Percentiles rank a stretch among this genome's conserved stretches.
Conservation (phyloP, 2,113 vertebrate species). For the Azemiops feae region DNA sequence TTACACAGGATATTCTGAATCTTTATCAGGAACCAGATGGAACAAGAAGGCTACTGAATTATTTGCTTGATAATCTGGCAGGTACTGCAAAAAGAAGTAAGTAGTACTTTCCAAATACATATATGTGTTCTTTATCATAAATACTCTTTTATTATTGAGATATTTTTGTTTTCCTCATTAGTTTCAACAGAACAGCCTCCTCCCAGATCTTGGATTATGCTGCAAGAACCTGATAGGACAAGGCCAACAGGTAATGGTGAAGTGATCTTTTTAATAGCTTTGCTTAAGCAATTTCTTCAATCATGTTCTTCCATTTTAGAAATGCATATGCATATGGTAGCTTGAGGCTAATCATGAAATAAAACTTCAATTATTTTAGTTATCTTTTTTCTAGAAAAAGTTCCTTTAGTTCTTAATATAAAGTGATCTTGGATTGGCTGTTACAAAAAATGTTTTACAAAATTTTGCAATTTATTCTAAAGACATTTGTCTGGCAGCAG, state of each 20-base stretch:
- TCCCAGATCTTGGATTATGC: slow-evolving; percentile 93
- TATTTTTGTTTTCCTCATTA: slow-evolving; percentile 54
- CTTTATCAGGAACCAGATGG: slow-evolving; percentile 98
- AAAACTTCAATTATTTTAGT: slow-evolving; percentile 6
- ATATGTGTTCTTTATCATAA: slow-evolving; percentile 50
- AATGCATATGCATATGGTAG: background rate
- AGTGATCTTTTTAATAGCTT: background rate
- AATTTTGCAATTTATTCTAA: background rate
- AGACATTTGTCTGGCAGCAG: background rate
- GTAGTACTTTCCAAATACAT: slow-evolving; percentile 64
- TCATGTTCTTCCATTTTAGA: background rate
- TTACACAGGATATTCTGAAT: slow-evolving; percentile 97
- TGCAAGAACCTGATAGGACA: slow-evolving; percentile 91
- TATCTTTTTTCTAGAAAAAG: background rate
- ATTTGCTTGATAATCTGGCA: slow-evolving; percentile 99
- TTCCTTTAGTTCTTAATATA: background rate
- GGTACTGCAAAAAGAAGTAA: slow-evolving; percentile 97
- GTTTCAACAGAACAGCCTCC: slow-evolving; percentile 94
- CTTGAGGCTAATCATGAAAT: background rate
- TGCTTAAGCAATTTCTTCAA: background rate
- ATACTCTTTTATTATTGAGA: slow-evolving; percentile 56
- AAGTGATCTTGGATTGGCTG: background rate
- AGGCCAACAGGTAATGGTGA: slow-evolving; percentile 79
- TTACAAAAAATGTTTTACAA: background rate
- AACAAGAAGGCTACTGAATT: slow-evolving; percentile 94